These are phyloP conservation scores for Saccopteryx bilineata DNA, from an alignment of 2,113 vertebrate genomes.

Conservation along the genomic window DNA sequence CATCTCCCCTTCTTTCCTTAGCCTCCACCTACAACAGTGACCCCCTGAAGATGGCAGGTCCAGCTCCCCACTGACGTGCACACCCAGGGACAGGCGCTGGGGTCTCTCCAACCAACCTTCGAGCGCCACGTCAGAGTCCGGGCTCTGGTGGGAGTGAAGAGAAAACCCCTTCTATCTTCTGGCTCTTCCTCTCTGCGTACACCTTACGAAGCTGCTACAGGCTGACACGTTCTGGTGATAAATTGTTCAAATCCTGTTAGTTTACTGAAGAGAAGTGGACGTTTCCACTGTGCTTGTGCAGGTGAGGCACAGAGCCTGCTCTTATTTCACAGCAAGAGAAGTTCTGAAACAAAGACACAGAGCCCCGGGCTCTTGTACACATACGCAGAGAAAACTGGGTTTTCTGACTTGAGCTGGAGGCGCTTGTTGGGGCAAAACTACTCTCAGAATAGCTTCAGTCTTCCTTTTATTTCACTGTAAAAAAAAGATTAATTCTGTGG, in stretches of 20 bases:
- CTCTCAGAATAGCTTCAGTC: neutral
- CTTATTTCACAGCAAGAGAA: neutral
- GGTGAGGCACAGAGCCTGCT: neutral
- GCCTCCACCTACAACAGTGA: neutral
- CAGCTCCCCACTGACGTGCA: neutral
- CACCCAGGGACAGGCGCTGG: neutral
- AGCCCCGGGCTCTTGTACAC: neutral
- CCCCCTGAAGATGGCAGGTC: neutral
- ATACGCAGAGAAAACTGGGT: neutral
- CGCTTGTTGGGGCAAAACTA: neutral
- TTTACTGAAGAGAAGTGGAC: neutral
- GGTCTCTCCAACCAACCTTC: neutral
- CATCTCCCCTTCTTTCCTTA: neutral
- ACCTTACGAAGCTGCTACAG: neutral
- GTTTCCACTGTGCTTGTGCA: neutral
- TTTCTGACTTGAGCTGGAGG: neutral
- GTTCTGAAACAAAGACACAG: neutral
- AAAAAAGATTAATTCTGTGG: no score
- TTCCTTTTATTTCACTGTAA: no score
- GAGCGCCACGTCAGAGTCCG: neutral
- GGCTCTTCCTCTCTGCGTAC: neutral
- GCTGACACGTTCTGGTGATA: neutral
- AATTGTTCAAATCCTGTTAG: neutral
- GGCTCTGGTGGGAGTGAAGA: neutral
- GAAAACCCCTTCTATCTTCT: no score